Percentiles rank a stretch among this genome's conserved stretches.
phyloP scores from a whole-genome alignment of 2,888 invertebrate species.

The Aspidiotus rigidus region DNA sequence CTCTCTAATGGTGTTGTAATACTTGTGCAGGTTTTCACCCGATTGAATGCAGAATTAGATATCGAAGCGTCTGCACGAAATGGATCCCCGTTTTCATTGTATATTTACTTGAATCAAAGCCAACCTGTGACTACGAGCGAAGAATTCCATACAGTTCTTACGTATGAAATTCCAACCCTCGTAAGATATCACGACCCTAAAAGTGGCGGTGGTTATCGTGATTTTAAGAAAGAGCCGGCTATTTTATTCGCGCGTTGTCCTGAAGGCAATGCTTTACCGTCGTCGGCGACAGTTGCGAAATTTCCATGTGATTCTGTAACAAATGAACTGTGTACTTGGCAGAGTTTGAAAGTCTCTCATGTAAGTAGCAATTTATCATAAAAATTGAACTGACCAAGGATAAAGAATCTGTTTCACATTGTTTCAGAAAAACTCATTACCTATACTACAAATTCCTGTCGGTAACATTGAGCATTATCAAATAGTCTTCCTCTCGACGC shows the following conservation, averaged over 20 bases:
- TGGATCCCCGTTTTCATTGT: conserved; percentile 12
- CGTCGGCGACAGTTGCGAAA: neutral
- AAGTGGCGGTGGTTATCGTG: conserved; percentile 21
- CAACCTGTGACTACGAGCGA: conserved; percentile 12
- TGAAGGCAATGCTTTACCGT: neutral
- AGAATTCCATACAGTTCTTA: conserved; percentile 7
- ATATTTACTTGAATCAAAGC: conserved; percentile 18
- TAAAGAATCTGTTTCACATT: neutral
- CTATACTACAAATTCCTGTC: conserved; percentile 13
- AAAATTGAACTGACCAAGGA: neutral
- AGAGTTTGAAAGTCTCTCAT: conserved; percentile 10
- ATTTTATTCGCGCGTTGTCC: conserved; percentile 20
- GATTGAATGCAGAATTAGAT: conserved; percentile 7
- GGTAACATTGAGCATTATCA: conserved; percentile 20
- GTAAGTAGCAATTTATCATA: conserved; percentile 4
- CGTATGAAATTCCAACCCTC: conserved; percentile 12
- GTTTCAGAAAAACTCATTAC: conserved; percentile 20
- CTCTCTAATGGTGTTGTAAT: neutral
- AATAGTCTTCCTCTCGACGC: conserved; percentile 8
- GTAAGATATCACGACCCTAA: conserved; percentile 29
- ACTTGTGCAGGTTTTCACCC: conserved; percentile 8
- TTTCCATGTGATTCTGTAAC: conserved; percentile 18
- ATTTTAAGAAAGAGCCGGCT: conserved; percentile 17
- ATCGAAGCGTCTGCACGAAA: conserved; percentile 6
- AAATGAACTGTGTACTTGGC: conserved; percentile 19